Evolutionary conservation across 2,113 vertebrate genomes (phyloP).

Genomic region (Peucedramus taeniatus): DNA sequence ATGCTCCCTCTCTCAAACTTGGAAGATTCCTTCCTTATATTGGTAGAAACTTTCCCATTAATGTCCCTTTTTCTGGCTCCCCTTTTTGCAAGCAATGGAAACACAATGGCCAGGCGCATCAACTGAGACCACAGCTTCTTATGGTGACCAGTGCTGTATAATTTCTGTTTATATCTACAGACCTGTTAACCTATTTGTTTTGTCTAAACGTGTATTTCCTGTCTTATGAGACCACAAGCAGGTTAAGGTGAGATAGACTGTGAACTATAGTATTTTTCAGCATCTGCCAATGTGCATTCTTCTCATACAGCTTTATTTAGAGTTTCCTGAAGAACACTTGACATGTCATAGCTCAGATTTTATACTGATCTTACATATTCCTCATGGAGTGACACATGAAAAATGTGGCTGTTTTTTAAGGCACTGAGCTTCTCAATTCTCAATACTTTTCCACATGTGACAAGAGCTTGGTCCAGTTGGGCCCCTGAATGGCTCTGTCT

Average conservation of each 20-base stretch:
- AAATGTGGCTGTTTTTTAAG: neutral
- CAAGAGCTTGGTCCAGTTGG: neutral
- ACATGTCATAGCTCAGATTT: neutral
- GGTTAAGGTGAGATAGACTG: neutral
- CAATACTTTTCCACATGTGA: neutral
- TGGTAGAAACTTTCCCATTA: neutral
- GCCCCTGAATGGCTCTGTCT: neutral
- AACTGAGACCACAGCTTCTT: neutral
- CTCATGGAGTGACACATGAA: neutral
- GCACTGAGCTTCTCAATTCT: neutral
- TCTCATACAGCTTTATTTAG: neutral
- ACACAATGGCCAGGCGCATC: neutral
- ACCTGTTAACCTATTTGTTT: neutral
- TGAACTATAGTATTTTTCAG: neutral
- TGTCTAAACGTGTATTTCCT: neutral
- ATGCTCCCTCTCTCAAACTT: neutral
- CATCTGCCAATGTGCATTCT: neutral
- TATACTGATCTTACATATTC: neutral
- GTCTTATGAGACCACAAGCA: neutral
- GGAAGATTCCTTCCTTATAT: neutral
- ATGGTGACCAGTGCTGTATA: neutral
- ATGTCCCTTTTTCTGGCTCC: neutral
- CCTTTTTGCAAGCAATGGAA: neutral
- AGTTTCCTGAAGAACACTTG: neutral
- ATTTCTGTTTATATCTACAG: neutral